Conservation (phyloP, 2,113 vertebrate genomes). For the Drymodes brunneopygia region DNA sequence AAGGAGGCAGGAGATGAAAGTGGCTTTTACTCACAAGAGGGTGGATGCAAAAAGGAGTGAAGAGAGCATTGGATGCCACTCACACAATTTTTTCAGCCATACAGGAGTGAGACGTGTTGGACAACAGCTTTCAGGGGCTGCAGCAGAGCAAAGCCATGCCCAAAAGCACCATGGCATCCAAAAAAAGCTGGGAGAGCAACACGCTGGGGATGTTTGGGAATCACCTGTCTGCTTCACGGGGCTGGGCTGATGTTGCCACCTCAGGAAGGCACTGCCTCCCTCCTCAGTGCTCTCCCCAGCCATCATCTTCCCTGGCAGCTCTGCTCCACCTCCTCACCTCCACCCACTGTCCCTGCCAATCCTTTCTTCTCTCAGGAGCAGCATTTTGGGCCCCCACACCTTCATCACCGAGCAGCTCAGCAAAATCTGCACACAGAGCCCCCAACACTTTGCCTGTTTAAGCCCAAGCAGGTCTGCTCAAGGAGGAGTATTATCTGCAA, state of each 20-base stretch:
- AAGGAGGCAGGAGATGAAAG: slow-evolving; percentile 33
- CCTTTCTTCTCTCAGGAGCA: not conserved
- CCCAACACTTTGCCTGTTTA: not conserved
- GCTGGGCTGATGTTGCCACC: not conserved
- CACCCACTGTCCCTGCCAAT: not conserved
- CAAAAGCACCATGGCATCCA: not conserved
- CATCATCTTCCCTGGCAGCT: not conserved
- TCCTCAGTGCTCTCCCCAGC: not conserved
- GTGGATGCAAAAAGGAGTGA: not conserved
- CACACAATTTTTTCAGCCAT: not conserved
- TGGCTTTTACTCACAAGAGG: not conserved
- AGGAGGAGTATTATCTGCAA: slow-evolving; percentile 25
- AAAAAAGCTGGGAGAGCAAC: not conserved
- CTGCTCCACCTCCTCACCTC: not conserved
- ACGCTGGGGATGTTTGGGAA: not conserved
- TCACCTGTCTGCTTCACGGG: rapidly evolving
- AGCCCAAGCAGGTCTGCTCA: not conserved
- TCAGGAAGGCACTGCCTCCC: not conserved
- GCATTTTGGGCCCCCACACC: not conserved
- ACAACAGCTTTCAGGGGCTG: not conserved
- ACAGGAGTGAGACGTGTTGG: not conserved
- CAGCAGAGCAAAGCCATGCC: not conserved
- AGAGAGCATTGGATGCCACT: not conserved
- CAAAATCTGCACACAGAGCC: not conserved
- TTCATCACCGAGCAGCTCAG: not conserved